These are phyloP conservation scores for Hydrocynus forskahlii DNA, from an alignment of 2,797 vertebrate genomes.

Conservation along the genomic window DNA sequence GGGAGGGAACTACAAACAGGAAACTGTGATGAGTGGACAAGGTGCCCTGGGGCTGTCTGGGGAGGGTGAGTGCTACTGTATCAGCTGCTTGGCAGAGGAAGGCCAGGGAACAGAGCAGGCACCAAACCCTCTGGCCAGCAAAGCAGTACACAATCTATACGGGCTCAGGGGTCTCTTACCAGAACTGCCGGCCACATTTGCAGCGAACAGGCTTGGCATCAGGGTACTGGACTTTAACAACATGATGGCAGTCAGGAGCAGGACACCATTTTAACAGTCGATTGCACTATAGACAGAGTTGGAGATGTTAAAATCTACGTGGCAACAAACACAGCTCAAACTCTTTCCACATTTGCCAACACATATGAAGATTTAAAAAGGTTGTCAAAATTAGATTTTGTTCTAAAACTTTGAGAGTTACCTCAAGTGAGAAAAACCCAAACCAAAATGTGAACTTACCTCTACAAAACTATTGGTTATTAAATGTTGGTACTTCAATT, in stretches of 20 bases:
- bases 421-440: neutral
- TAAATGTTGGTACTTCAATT: conserved; percentile 99
- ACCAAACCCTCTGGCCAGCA: conserved; percentile 13
- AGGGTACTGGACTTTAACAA: conserved; percentile 99
- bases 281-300: conserved; percentile 85
- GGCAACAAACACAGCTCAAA: neutral
- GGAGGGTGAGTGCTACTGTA: conserved; percentile 24
- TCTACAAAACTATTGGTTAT: conserved; percentile 99
- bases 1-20: conserved; percentile 26
- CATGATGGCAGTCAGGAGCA: conserved; percentile 98
- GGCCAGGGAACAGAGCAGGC: conserved; percentile 1
- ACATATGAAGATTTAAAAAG: neutral
- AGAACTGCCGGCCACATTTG: conserved; percentile 99
- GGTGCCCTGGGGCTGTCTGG: conserved; percentile 5
- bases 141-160: conserved; percentile 17
- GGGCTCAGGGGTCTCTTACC: conserved; percentile 77
- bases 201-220: conserved; percentile 99
- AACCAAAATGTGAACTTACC: conserved; percentile 80
- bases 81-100: conserved; percentile 29
- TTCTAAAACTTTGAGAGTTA: neutral
- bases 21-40: conserved; percentile 21
- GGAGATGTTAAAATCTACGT: neutral
- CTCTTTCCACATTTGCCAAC: neutral
- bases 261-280: conserved; percentile 99
- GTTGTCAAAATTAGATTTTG: neutral